These are phyloP conservation scores for Cactoblastis cactorum DNA, from an alignment of 2,888 invertebrate species.

Conservation along the genomic window DNA sequence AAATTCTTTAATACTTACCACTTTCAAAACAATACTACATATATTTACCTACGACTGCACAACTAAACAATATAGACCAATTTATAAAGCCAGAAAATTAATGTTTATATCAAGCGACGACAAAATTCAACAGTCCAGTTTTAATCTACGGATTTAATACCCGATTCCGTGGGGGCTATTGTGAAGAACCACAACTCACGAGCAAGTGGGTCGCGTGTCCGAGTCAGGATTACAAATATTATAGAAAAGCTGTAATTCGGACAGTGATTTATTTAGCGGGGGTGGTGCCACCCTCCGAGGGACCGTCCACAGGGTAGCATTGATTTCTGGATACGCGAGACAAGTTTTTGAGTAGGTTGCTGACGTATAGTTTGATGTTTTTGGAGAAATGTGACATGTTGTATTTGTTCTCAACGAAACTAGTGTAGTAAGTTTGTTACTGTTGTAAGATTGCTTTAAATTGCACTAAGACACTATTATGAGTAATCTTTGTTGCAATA, in stretches of 20 bases:
- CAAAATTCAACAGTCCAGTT: constrained; percentile 52
- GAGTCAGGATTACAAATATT: constrained; percentile 62
- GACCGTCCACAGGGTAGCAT: constrained; percentile 59
- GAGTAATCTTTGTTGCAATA: no score
- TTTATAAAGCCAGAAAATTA: not conserved
- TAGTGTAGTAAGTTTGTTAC: no score
- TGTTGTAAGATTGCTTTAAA: no score
- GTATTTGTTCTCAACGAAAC: not conserved
- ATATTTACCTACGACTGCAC: no score
- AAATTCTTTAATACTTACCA: no score
- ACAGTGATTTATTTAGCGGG: constrained; percentile 78
- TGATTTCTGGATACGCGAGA: constrained; percentile 70
- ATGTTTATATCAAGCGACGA: constrained; percentile 30
- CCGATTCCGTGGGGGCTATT: constrained; percentile 47
- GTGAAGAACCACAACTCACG: constrained; percentile 33
- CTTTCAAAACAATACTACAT: no score
- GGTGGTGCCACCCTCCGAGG: constrained; percentile 69
- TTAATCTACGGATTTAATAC: constrained; percentile 36
- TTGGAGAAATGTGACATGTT: constrained; percentile 18
- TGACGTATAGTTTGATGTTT: constrained; percentile 26
- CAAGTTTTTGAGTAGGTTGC: constrained; percentile 43
- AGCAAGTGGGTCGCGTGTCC: constrained; percentile 50
- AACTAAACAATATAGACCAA: no score
- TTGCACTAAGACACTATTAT: no score
- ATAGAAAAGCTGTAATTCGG: constrained; percentile 75